Evolutionary conservation across 2,888 invertebrate genomes (phyloP), one percentile per base, ranked within the genome.

Genomic region (Buathra laborator): DNA sequence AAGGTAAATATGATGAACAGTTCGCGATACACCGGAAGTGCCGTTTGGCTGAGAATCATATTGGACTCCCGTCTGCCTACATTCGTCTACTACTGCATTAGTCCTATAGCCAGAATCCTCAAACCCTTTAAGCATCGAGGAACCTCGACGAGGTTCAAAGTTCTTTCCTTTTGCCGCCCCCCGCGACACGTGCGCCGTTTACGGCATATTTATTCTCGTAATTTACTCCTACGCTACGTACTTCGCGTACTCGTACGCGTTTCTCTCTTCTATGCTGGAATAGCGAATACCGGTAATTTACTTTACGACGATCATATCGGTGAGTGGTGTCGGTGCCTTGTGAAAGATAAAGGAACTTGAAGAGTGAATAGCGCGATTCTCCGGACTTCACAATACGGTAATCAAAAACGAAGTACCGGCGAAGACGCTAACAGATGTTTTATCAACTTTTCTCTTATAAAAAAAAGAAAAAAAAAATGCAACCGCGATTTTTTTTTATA

Each of bases 131-230:
- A 79, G 90, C 90, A 88, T 89, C 85, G 85, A 64, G 84, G 84
- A 88, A 88, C 87, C 91, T 91, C 90, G 87, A 83, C 87, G 88
- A 90, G 90, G 88, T 90, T 90, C 88, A 88, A 90, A 91, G 90
- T 91, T 90, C 88, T 88, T 70, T 10, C 5, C 2, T 9, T n/a
- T 88, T 86, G 1, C 59, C 59, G 24, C 29, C 10, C 24, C 29
- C 24, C 12, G 24, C 14, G 12, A 1, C 59, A 83, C 88, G 44
- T 29, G 29, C 68, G 86, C 89, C 90, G 90, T 90, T 91, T 91
- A 88, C 90, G 90, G 90, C 89, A 91, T 91, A 92, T 92, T 91
- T 91, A 92, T 91, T 90, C 90, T 89, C 90, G 90, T 91, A 90
- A 92, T 92, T 91, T 92, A 91, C 91, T 91, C 91, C 91, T 89